phyloP scores from a whole-genome alignment of 2,113 vertebrate genomes.

The Bufo bufo region DNA sequence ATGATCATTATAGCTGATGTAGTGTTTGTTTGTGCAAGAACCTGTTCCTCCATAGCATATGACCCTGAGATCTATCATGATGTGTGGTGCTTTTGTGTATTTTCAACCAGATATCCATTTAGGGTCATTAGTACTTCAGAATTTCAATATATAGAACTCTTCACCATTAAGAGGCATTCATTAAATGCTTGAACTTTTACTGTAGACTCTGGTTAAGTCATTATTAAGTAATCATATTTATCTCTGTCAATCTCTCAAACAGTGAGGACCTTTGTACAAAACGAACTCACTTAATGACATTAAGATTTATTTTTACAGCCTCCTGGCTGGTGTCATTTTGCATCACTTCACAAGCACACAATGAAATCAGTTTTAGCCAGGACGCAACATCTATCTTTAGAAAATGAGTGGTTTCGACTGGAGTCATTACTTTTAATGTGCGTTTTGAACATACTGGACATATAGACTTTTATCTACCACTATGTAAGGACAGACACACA shows the following conservation, averaged over 20 bases:
- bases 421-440: not conserved
- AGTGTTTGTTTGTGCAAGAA: constrained; percentile 1
- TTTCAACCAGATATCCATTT: not conserved
- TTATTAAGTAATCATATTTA: constrained; percentile 40
- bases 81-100: not conserved
- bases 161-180: not conserved
- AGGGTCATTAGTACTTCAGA: not conserved
- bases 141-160: constrained; percentile 12
- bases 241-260: constrained; percentile 35
- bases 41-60: not conserved
- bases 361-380: not conserved
- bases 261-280: constrained; percentile 19
- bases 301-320: constrained; percentile 28
- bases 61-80: not conserved
- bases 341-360: not conserved
- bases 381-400: not conserved
- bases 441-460: not conserved
- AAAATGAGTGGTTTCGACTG: not conserved
- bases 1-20: not conserved
- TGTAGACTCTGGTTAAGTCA: constrained; percentile 36
- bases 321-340: constrained; percentile 3
- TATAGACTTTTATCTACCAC: not conserved
- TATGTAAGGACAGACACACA: too few species aligned
- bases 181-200: constrained; percentile 3
- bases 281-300: constrained; percentile 21